A percentile compares a stretch with the other conserved stretches of the same genome.
These are phyloP conservation scores for Onthophagus taurus DNA, from an alignment of 1,140 invertebrate species.

Conservation along the genomic window DNA sequence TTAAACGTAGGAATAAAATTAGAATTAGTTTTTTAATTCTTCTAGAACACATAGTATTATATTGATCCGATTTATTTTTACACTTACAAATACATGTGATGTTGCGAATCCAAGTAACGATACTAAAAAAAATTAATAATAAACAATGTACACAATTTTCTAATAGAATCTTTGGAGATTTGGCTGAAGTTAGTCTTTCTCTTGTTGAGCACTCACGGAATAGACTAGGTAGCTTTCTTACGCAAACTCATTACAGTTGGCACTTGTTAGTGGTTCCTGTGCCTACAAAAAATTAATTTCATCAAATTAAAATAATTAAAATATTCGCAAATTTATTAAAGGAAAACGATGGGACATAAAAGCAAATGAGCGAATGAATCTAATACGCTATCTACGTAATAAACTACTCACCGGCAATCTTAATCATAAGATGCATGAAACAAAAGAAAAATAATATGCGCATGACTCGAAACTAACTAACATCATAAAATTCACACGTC, in stretches of 20 bases:
- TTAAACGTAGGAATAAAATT: too few relatives aligned
- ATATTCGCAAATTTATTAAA: background rate
- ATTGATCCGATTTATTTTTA: too few relatives aligned
- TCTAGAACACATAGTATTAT: too few relatives aligned
- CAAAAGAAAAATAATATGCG: constrained; percentile 28
- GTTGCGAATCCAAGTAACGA: too few relatives aligned
- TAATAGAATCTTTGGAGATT: background rate
- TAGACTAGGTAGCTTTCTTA: constrained; percentile 15
- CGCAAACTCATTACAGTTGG: constrained; percentile 62
- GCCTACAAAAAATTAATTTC: constrained; percentile 44
- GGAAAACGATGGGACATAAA: background rate
- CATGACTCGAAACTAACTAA: constrained; percentile 13
- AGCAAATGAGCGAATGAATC: constrained; percentile 1
- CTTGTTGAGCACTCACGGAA: background rate
- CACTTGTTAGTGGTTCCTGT: constrained; percentile 61
- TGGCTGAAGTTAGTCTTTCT: background rate
- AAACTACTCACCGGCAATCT: constrained; percentile 39
- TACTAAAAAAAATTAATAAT: too few relatives aligned
- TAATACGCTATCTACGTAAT: background rate
- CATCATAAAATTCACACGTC: background rate
- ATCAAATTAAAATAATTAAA: background rate
- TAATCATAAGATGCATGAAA: constrained; percentile 42
- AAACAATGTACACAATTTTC: background rate
- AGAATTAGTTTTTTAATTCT: too few relatives aligned
- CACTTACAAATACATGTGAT: too few relatives aligned